A percentile compares a stretch with the other conserved stretches of the same genome.
Conservation (phyloP, 2,888 invertebrate species). For the Leucozona laternaria region DNA sequence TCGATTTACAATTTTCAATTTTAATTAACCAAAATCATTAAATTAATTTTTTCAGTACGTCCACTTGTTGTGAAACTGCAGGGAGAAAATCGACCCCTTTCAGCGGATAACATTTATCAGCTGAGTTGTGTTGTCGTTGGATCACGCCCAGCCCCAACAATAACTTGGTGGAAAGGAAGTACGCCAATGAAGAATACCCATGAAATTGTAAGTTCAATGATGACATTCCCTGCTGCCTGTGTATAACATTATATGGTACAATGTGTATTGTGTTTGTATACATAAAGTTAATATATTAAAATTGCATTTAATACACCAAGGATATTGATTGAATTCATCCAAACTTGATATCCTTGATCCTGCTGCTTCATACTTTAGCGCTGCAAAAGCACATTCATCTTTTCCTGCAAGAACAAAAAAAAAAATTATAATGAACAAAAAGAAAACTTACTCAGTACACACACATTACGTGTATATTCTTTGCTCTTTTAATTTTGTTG, state of each 20-base stretch:
- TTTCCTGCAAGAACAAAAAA: not conserved
- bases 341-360: constrained; percentile 50
- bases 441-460: not conserved
- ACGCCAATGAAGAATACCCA: constrained; percentile 87
- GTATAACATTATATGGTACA: not conserved
- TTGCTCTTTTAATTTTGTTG: constrained; percentile 65
- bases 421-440: not conserved
- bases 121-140: constrained; percentile 90
- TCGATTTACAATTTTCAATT: not conserved
- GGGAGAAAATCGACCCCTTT: constrained; percentile 89
- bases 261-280: constrained; percentile 30
- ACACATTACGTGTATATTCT: constrained; percentile 39
- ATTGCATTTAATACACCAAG: constrained; percentile 55
- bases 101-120: constrained; percentile 89
- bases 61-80: constrained; percentile 89
- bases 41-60: constrained; percentile 86
- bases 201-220: constrained; percentile 86
- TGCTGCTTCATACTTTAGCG: not conserved
- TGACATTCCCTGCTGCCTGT: not conserved
- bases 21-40: constrained; percentile 24
- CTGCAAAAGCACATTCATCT: constrained; percentile 59
- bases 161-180: constrained; percentile 92
- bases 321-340: constrained; percentile 57
- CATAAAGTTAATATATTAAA: constrained; percentile 41
- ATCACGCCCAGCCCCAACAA: constrained; percentile 90